Percentiles rank a stretch among this genome's conserved stretches.
Evolutionary conservation across 1,140 invertebrate species (phyloP).

Genomic region (Orussus abietinus): DNA sequence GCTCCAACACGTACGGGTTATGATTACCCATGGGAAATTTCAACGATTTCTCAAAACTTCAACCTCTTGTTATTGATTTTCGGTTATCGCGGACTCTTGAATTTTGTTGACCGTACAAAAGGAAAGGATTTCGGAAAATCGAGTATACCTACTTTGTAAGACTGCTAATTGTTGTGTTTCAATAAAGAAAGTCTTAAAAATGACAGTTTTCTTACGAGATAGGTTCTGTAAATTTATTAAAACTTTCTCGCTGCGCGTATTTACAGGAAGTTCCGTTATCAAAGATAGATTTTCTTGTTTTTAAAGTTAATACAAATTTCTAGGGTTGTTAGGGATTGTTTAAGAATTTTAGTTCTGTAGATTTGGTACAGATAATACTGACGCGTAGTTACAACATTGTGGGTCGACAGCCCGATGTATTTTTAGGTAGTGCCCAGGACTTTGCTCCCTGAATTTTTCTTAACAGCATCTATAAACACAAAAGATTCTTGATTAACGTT

Average conservation of each 20-base stretch:
- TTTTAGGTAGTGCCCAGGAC: slow-evolving; percentile 26
- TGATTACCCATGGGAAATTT: too few species aligned
- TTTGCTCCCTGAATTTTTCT: slow-evolving; percentile 37
- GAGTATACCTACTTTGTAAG: slow-evolving; percentile 39
- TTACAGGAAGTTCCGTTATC: too few species aligned
- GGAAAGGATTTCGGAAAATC: slow-evolving; percentile 19
- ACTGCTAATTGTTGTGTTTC: slow-evolving; percentile 37
- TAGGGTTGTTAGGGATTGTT: neutral
- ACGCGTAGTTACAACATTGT: slow-evolving; percentile 16
- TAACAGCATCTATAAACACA: slow-evolving; percentile 30
- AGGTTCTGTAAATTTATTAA: slow-evolving; percentile 16
- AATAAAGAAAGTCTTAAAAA: slow-evolving; percentile 20
- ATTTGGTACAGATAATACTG: slow-evolving; percentile 4
- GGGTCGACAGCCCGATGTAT: slow-evolving; percentile 26
- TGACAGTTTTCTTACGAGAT: slow-evolving; percentile 19
- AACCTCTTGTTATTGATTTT: too few species aligned
- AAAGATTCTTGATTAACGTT: neutral
- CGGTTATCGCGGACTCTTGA: too few species aligned
- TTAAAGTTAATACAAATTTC: neutral
- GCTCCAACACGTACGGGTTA: too few species aligned
- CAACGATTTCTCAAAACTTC: too few species aligned
- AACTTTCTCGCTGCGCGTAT: neutral
- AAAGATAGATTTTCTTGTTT: too few species aligned
- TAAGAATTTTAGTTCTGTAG: slow-evolving; percentile 7
- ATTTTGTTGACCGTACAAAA: too few species aligned